Percentiles rank a stretch among this genome's conserved stretches.
Evolutionary conservation across 2,113 vertebrate genomes (phyloP).

Genomic region (Hyla sarda): DNA sequence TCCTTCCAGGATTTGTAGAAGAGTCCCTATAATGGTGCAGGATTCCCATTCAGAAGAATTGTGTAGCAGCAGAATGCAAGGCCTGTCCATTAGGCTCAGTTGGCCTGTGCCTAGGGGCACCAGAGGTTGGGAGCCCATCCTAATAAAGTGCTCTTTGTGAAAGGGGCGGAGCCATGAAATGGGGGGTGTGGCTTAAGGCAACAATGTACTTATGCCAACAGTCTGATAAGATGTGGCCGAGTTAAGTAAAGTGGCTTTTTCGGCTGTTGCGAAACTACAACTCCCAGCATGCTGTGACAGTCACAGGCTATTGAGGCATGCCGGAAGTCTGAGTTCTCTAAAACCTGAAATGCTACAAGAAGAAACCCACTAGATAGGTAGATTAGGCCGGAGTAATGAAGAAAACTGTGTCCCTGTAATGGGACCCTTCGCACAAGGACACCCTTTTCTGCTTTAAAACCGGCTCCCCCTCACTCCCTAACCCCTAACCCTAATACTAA

Average conservation of each 20-base stretch:
- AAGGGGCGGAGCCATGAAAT: not conserved
- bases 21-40: constrained; percentile 51
- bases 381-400: not conserved
- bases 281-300: not conserved
- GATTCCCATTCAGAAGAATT: not conserved
- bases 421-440: too few relatives aligned
- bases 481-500: too few relatives aligned
- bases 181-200: not conserved
- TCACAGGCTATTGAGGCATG: not conserved
- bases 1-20: constrained; percentile 72
- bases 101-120: not conserved
- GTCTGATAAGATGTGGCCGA: not conserved
- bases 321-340: not conserved
- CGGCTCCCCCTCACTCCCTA: too few relatives aligned
- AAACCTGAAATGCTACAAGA: too few relatives aligned
- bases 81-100: not conserved
- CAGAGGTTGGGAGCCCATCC: not conserved
- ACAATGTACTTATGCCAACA: not conserved
- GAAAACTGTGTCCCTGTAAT: too few relatives aligned
- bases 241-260: not conserved
- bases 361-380: not conserved
- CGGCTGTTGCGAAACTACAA: not conserved
- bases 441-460: too few relatives aligned
- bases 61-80: too few relatives aligned
- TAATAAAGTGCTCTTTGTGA: not conserved